These are phyloP conservation scores for Corticium candelabrum DNA, from an alignment of 37 sponge, comb jelly and placozoan genomes.

Conservation along the genomic window DNA sequence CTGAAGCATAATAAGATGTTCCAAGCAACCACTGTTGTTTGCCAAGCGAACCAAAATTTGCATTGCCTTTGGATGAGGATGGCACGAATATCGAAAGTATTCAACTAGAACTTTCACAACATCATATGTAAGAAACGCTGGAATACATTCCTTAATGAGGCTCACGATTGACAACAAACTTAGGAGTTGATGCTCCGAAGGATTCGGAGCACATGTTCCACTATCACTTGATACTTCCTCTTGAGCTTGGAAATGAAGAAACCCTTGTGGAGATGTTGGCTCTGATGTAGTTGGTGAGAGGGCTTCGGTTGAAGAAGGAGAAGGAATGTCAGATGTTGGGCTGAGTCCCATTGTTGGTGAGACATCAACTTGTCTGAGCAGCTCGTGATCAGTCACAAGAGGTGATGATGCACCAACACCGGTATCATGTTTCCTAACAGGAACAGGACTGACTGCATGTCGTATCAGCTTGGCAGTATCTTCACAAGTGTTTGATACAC, in stretches of 20 bases:
- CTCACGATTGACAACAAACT: neutral
- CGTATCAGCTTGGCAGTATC: neutral
- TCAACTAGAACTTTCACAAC: neutral
- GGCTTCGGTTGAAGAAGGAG: neutral
- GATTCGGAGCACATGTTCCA: neutral
- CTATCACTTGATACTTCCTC: no score
- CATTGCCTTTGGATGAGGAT: neutral
- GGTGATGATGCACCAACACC: neutral
- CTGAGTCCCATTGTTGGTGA: neutral
- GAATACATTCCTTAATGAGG: neutral
- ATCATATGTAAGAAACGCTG: neutral
- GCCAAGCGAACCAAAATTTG: neutral
- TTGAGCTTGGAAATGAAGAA: no score
- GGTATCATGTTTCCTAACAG: no score
- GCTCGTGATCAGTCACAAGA: no score
- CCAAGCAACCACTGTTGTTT: neutral
- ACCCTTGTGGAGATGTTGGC: constrained; percentile 3
- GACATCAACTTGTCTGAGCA: no score
- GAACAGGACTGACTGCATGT: neutral
- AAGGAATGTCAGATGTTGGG: neutral
- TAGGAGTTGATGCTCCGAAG: neutral
- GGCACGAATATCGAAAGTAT: neutral
- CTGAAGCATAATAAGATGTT: neutral
- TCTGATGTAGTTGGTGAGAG: neutral
- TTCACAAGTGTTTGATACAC: no score